Evolutionary conservation across 1,140 invertebrate species (phyloP).

Genomic region (Drosophila lacteicornis): DNA sequence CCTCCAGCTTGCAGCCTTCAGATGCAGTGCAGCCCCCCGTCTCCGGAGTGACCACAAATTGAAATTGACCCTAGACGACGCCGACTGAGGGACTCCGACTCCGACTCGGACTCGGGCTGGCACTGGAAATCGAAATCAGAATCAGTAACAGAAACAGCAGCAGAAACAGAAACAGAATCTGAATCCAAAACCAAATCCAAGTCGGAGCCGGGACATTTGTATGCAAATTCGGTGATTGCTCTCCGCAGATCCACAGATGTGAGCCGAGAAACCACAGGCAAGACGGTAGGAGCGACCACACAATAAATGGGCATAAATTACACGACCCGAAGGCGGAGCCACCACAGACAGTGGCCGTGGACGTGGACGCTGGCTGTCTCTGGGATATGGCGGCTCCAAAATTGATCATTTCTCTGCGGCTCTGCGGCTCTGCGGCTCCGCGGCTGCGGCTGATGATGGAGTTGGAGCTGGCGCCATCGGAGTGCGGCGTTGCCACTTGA

Average conservation of each 20-base stretch:
- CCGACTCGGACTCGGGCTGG: neutral
- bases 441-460: constrained; percentile 8
- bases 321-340: constrained; percentile 72
- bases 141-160: constrained; percentile 7
- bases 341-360: constrained; percentile 18
- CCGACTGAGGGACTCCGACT: neutral
- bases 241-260: constrained; percentile 24
- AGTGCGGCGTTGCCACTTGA: constrained; percentile 81
- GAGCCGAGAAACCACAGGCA: constrained; percentile 58
- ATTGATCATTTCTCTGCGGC: constrained; percentile 59
- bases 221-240: constrained; percentile 78
- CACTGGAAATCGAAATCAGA: constrained; percentile 36
- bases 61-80: constrained; percentile 35
- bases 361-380: neutral
- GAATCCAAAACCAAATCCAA: constrained; percentile 14
- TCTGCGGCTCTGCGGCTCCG: constrained; percentile 7
- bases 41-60: constrained; percentile 31
- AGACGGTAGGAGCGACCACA: constrained; percentile 77
- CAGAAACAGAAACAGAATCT: constrained; percentile 2
- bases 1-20: neutral
- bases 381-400: constrained; percentile 27
- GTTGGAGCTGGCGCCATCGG: constrained; percentile 55
- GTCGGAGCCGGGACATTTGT: constrained; percentile 49
- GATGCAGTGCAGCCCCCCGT: constrained; percentile 1
- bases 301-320: constrained; percentile 83